Evolutionary conservation across 2,113 vertebrate genomes (phyloP).

Genomic region (Rhinichthys klamathensis): DNA sequence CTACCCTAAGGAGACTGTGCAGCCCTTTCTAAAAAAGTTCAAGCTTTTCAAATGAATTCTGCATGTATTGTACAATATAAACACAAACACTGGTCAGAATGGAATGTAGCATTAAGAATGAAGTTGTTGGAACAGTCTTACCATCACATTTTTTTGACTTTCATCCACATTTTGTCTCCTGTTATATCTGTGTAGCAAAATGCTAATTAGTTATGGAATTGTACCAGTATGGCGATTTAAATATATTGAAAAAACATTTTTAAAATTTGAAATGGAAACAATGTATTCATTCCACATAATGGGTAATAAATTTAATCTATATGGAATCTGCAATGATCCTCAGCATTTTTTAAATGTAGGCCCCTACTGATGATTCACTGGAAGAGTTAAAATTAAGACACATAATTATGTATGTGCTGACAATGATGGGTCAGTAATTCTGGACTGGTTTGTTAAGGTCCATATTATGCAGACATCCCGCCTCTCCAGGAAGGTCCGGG

Average conservation of each 20-base stretch:
- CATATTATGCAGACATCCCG: background rate
- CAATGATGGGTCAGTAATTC: background rate
- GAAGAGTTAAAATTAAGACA: background rate
- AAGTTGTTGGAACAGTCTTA: background rate
- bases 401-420: background rate
- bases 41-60: constrained; percentile 84
- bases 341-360: background rate
- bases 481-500: too few species aligned
- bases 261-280: constrained; percentile 21
- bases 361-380: background rate
- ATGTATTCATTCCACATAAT: background rate
- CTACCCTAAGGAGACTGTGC: constrained; percentile 86
- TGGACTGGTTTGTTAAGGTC: background rate
- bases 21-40: constrained; percentile 82
- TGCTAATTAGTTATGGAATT: background rate
- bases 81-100: background rate
- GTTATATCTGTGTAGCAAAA: background rate
- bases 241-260: background rate
- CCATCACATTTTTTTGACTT: background rate
- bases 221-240: too few species aligned
- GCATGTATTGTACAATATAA: background rate
- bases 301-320: background rate
- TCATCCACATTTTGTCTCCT: background rate
- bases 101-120: background rate
- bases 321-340: background rate